Evolutionary conservation across 2,113 vertebrate genomes (phyloP), one percentile per base, ranked within the genome.

Genomic region (Junco hyemalis): DNA sequence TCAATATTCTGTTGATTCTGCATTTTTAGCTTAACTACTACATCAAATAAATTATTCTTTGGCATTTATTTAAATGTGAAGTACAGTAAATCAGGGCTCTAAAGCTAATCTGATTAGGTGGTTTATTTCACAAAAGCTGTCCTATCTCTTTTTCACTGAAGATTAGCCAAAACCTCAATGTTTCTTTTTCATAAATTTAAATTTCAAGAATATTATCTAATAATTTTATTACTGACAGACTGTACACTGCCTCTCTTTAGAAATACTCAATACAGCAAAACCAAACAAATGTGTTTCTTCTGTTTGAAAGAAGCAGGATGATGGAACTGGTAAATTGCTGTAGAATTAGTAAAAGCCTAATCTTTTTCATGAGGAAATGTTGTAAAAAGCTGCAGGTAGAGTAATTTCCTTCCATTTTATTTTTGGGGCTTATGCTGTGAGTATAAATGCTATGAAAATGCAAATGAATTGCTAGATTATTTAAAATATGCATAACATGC

Each of bases 91-190:
- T 97, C 81, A 79, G 69, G 48, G 68, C 77, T 96, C 91, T 95
- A 90, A 96, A 96, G 66, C 31, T 95, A 96, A 97, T 96, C 90
- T 95, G 92, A 95, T 96, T 96, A 94, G 84, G 60, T 88, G 72
- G 33, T 38, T 96, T 96, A 81, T 68, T 91, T 92, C 81, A 95
- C 38, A 84, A 33, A 91, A 92, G 38, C 56, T 85, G 6, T 88
- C 82, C 42, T 80, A 53, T 74, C 84, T 94, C 42, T 76, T 88
- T 93, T 91, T 77, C 36, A 83, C 31, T 63, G 68, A 74, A 87
- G 73, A 86, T 38, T 92, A 81, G 50, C 79, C 19, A 84, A 92
- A 85, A 87, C 65, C 73, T 47, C 47, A 88, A 14, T 69, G 61
- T 60, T 94, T 35, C 42, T 83, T 91, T 82, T 44, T 59, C 66